These are phyloP conservation scores for Akabosia matsudoensis DNA, from an alignment of 1,140 invertebrate species.

Conservation along the genomic window DNA sequence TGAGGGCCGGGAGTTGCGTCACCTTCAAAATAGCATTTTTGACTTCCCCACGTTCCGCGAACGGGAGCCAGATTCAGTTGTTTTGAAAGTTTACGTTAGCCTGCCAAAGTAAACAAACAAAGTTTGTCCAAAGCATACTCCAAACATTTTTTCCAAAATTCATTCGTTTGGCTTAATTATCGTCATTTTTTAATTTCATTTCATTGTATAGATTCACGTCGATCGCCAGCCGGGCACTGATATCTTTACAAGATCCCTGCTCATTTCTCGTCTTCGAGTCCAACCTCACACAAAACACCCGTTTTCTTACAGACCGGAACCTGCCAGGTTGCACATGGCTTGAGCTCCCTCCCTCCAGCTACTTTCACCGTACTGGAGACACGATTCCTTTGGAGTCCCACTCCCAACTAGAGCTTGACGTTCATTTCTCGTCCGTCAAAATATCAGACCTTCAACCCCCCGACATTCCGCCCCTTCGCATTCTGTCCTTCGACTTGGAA, in stretches of 20 bases:
- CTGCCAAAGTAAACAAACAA: conserved; percentile 19
- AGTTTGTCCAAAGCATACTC: neutral
- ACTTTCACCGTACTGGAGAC: neutral
- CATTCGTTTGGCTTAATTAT: neutral
- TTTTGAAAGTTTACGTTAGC: neutral
- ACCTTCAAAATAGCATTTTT: conserved; percentile 13
- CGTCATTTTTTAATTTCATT: neutral
- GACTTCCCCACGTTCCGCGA: neutral
- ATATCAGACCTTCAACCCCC: neutral
- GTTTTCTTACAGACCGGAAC: conserved; percentile 39
- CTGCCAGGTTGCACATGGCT: conserved; percentile 38
- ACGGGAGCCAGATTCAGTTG: neutral
- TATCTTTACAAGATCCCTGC: conserved; percentile 10
- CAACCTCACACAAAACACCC: conserved; percentile 34
- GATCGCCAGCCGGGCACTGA: neutral
- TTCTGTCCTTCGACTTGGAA: conserved; percentile 45
- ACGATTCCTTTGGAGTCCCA: conserved; percentile 23
- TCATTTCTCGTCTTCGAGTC: conserved; percentile 36
- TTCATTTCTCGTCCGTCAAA: conserved; percentile 17
- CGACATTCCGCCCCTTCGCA: conserved; percentile 22
- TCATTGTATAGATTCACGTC: neutral
- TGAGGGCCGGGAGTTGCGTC: neutral
- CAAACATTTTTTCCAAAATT: neutral
- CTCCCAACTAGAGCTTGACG: conserved; percentile 39
- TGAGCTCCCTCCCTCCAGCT: neutral